phyloP scores from a whole-genome alignment of 2,797 vertebrate genomes.

The Melopsittacus undulatus region DNA sequence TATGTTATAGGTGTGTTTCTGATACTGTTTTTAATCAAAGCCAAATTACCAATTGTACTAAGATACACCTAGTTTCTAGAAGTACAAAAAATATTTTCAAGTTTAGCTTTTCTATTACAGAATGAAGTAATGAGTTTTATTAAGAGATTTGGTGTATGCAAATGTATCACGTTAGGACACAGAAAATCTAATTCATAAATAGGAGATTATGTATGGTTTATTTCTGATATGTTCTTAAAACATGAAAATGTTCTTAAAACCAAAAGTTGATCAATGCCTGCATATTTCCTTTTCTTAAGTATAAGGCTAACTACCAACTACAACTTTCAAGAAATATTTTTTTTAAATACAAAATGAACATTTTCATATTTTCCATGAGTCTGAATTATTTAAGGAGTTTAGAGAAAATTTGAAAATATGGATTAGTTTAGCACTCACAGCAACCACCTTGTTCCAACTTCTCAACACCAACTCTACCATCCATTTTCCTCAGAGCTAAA shows the following conservation, averaged over 20 bases:
- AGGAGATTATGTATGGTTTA: background rate
- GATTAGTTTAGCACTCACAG: background rate
- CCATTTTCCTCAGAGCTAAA: slow-evolving; percentile 38
- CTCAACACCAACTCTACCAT: background rate
- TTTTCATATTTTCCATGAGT: background rate
- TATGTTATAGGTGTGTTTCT: background rate
- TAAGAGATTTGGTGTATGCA: background rate
- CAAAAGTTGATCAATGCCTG: background rate
- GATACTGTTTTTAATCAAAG: background rate
- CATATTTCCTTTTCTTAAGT: background rate
- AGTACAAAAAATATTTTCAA: background rate
- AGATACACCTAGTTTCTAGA: background rate
- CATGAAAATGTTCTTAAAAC: background rate
- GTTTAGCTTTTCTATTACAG: background rate
- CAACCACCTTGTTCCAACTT: background rate
- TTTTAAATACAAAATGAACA: background rate
- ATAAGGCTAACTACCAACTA: background rate
- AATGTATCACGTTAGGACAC: background rate
- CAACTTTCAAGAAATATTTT: background rate
- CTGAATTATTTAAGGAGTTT: background rate
- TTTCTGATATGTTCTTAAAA: background rate
- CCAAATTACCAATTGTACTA: background rate
- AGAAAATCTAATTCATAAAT: background rate
- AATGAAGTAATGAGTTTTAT: background rate
- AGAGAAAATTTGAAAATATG: background rate